phyloP scores from a whole-genome alignment of 2,888 invertebrate genomes.

The Archaeoteleia sp. region DNA sequence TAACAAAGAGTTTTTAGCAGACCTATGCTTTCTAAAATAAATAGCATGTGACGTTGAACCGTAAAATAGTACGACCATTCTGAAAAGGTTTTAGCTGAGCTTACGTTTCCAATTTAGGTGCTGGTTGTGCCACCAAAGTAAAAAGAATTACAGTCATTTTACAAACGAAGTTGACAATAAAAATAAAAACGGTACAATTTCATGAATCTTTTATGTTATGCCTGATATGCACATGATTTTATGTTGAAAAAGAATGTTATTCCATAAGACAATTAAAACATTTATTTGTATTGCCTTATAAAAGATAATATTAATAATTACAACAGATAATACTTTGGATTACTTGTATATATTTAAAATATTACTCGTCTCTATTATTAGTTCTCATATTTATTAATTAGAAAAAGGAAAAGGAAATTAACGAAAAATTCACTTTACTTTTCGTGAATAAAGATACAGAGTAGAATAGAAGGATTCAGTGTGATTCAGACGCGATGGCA shows the following conservation, averaged over 20 bases:
- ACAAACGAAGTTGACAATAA: conserved; percentile 30
- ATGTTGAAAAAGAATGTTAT: conserved; percentile 7
- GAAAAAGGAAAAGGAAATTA: too few species aligned
- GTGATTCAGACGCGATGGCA: not conserved
- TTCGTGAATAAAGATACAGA: too few species aligned
- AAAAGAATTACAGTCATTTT: conserved; percentile 35
- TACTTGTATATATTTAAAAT: too few species aligned
- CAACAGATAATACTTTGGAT: too few species aligned
- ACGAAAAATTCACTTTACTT: too few species aligned
- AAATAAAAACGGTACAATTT: too few species aligned
- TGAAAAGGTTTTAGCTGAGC: conserved; percentile 42
- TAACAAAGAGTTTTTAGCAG: conserved; percentile 24
- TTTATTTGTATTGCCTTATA: too few species aligned
- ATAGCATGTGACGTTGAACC: conserved; percentile 44
- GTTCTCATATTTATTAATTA: too few species aligned
- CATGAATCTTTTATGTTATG: not conserved
- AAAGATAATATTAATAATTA: too few species aligned
- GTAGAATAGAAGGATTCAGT: not conserved
- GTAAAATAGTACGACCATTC: conserved; percentile 43
- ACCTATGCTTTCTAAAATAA: conserved; percentile 18
- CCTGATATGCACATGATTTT: conserved; percentile 13
- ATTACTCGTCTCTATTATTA: too few species aligned
- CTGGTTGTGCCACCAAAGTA: conserved; percentile 8
- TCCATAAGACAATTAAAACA: too few species aligned
- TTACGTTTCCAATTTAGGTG: conserved; percentile 41